These are phyloP conservation scores for Drosophila athabasca DNA, from an alignment of 1,140 invertebrate genomes.

Conservation along the genomic window DNA sequence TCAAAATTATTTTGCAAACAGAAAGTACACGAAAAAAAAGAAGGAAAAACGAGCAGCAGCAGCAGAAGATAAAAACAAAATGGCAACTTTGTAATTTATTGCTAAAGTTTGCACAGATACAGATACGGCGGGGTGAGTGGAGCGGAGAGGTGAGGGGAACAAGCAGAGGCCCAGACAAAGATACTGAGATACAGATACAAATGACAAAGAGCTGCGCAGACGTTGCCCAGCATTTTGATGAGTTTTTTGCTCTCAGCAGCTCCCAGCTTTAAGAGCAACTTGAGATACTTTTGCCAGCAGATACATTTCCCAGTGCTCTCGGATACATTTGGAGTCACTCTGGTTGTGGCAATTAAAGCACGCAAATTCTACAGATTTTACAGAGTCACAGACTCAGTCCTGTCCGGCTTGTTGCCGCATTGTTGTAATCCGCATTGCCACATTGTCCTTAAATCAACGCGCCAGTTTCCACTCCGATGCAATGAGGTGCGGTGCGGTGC, in stretches of 20 bases:
- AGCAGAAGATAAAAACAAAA: slow-evolving; percentile 72
- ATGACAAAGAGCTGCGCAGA: slow-evolving; percentile 66
- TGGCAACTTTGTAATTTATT: slow-evolving; percentile 83
- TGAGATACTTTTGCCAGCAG: slow-evolving; percentile 19
- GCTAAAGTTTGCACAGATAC: slow-evolving; percentile 74
- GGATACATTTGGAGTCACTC: slow-evolving; percentile 17
- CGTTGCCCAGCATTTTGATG: slow-evolving; percentile 55
- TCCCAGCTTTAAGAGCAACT: slow-evolving; percentile 22
- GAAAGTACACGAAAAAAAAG: slow-evolving; percentile 51
- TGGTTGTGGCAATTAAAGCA: slow-evolving; percentile 63
- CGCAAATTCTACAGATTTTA: slow-evolving; percentile 43
- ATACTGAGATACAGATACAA: slow-evolving; percentile 60
- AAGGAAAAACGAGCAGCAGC: not conserved
- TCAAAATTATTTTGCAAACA: slow-evolving; percentile 82
- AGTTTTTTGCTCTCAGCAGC: slow-evolving; percentile 45
- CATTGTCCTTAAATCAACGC: slow-evolving; percentile 76
- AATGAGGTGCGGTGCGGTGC: slow-evolving; percentile 3
- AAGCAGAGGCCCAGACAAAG: slow-evolving; percentile 30
- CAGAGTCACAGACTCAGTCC: slow-evolving; percentile 16
- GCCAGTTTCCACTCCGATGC: slow-evolving; percentile 21
- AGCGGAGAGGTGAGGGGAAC: not conserved
- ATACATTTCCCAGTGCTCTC: slow-evolving; percentile 30
- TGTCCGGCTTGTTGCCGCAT: slow-evolving; percentile 66
- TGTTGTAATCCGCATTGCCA: slow-evolving; percentile 54
- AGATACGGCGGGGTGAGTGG: slow-evolving; percentile 3